Conservation (phyloP, 2,888 invertebrate genomes). For the Drosophila ustulata region DNA sequence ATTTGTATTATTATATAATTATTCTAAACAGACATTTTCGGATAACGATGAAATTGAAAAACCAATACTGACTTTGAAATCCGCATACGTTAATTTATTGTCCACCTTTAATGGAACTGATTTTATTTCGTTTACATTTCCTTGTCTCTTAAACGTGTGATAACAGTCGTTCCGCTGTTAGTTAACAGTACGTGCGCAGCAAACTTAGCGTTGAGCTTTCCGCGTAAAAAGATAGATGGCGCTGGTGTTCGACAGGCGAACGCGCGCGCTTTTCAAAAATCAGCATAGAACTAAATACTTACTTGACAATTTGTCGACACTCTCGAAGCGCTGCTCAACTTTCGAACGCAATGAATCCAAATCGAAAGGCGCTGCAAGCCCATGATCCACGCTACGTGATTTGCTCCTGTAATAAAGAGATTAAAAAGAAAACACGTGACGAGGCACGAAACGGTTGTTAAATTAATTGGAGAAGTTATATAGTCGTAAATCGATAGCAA, state of each 20-base stretch:
- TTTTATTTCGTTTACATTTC: background rate
- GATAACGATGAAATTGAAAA: too few species aligned
- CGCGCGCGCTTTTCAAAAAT: conserved; percentile 23
- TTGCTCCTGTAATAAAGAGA: conserved; percentile 90
- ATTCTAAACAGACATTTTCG: too few species aligned
- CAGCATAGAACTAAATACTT: conserved; percentile 61
- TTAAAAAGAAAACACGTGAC: conserved; percentile 40
- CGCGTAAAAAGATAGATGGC: conserved; percentile 36
- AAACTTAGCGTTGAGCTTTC: conserved; percentile 33
- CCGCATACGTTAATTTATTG: too few species aligned
- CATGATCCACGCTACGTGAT: conserved; percentile 96
- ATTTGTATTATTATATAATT: too few species aligned
- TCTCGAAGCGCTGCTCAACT: conserved; percentile 94
- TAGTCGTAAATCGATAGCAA: conserved; percentile 56
- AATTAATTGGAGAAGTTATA: conserved; percentile 42
- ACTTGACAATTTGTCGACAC: conserved; percentile 89
- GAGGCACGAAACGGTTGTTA: conserved; percentile 43
- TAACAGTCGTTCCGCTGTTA: conserved; percentile 32
- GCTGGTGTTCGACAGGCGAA: background rate
- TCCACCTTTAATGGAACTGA: background rate
- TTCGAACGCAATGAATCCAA: conserved; percentile 93
- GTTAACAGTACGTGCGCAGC: conserved; percentile 27
- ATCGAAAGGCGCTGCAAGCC: conserved; percentile 93
- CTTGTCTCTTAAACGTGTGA: background rate
- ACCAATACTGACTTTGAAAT: too few species aligned